Evolutionary conservation across 2,113 vertebrate genomes (phyloP).

Genomic region (Aleadryas rufinucha): DNA sequence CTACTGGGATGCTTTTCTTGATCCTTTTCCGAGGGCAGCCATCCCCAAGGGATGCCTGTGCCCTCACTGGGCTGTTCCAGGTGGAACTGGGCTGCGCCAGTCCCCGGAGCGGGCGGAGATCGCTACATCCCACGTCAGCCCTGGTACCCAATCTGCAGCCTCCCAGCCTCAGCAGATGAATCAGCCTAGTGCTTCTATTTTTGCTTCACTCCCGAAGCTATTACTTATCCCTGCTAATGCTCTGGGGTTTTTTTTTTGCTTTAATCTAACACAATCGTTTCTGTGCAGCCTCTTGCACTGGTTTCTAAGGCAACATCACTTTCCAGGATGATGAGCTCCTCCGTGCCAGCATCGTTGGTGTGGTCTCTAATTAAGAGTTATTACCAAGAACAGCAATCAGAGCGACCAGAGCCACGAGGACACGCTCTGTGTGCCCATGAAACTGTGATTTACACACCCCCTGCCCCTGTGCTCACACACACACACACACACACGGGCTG

Average conservation of each 20-base stretch:
- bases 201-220: not conserved
- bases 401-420: not conserved
- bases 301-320: conserved; percentile 79
- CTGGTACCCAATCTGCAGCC: not conserved
- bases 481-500: rapidly evolving
- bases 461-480: not conserved
- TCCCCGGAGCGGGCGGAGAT: not conserved
- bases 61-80: not conserved
- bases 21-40: not conserved
- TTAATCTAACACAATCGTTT: conserved; percentile 17
- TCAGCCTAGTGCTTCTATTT: conserved; percentile 51
- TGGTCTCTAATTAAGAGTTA: conserved; percentile 26
- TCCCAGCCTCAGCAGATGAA: conserved; percentile 23
- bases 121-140: not conserved
- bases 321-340: conserved; percentile 73
- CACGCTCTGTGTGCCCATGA: not conserved
- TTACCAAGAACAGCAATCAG: not conserved
- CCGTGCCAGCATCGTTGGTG: not conserved
- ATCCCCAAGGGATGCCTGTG: not conserved
- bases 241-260: not conserved
- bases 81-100: not conserved
- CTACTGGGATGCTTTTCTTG: rapidly evolving
- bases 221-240: conserved; percentile 50
- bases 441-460: not conserved
- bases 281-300: conserved; percentile 20